Evolutionary conservation across 92 coral and sea anemone species (phyloP).

Genomic region (Porites divaricata): DNA sequence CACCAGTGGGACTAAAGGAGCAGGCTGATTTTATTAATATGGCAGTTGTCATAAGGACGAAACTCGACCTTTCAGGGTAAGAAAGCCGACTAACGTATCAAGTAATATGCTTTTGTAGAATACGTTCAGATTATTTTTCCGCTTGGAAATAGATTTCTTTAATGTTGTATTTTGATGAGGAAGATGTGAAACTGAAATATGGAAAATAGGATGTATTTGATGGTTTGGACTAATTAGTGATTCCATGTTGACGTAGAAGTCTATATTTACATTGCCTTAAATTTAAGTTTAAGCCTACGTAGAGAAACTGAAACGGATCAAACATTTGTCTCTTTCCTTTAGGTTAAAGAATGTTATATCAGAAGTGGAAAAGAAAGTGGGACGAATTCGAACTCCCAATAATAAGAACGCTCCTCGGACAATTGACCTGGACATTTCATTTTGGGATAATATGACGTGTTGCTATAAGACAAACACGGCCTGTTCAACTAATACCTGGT

Average conservation of each 20-base stretch:
- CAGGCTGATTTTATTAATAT: constrained; percentile 72
- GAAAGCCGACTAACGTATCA: not conserved
- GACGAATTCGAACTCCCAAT: constrained; percentile 49
- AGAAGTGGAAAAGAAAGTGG: constrained; percentile 52
- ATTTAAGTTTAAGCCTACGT: too few relatives aligned
- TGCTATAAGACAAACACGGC: constrained; percentile 43
- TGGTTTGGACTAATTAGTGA: too few relatives aligned
- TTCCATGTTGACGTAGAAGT: too few relatives aligned
- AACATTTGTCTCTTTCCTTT: not conserved
- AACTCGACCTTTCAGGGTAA: constrained; percentile 68
- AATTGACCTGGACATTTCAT: constrained; percentile 77
- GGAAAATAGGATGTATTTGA: too few relatives aligned
- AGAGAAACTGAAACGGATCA: too few relatives aligned
- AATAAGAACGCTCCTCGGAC: constrained; percentile 65
- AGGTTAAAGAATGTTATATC: constrained; percentile 58
- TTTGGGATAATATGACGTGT: constrained; percentile 53
- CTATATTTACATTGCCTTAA: too few relatives aligned
- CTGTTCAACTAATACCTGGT: constrained; percentile 29
- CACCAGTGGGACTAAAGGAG: constrained; percentile 60
- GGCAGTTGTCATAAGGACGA: constrained; percentile 66
- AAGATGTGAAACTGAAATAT: too few relatives aligned
- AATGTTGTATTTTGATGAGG: too few relatives aligned
- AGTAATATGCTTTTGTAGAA: too few relatives aligned
- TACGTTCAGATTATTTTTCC: too few relatives aligned
- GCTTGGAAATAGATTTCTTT: too few relatives aligned